Conservation (phyloP, 2,797 vertebrate genomes). For the Threskiornis aethiopicus region DNA sequence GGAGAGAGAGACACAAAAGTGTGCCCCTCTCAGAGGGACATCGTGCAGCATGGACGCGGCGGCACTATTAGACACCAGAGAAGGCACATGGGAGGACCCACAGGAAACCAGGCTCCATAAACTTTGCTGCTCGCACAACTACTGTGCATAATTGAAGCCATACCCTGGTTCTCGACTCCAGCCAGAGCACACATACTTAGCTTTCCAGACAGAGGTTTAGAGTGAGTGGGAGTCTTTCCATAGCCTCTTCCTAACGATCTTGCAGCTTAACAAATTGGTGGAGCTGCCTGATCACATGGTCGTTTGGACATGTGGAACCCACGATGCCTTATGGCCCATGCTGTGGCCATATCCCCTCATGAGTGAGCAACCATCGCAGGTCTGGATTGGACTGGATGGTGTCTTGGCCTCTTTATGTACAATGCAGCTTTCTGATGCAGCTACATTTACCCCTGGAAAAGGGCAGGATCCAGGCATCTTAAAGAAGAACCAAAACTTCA, state of each 20-base stretch:
- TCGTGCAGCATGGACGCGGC: fast-evolving
- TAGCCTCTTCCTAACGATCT: neutral
- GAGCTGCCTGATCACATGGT: neutral
- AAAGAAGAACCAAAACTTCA: neutral
- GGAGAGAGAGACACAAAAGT: neutral
- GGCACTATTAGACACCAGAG: neutral
- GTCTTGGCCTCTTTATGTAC: neutral
- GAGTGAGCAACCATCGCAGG: fast-evolving
- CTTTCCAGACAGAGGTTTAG: neutral
- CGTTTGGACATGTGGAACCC: neutral
- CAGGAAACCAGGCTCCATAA: neutral
- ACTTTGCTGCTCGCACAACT: neutral
- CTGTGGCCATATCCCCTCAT: neutral
- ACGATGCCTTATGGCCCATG: fast-evolving
- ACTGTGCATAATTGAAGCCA: neutral
- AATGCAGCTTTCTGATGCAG: neutral
- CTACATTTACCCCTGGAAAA: neutral
- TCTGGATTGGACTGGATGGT: neutral
- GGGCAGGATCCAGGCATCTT: neutral
- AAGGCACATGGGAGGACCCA: neutral
- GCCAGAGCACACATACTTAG: neutral
- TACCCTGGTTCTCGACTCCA: neutral
- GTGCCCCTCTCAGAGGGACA: neutral
- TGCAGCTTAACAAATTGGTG: neutral
- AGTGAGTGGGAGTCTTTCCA: neutral